Base-by-base conservation (phyloP, 1,140 invertebrate genomes). In the Mizuhopecten yessoensis region DNA sequence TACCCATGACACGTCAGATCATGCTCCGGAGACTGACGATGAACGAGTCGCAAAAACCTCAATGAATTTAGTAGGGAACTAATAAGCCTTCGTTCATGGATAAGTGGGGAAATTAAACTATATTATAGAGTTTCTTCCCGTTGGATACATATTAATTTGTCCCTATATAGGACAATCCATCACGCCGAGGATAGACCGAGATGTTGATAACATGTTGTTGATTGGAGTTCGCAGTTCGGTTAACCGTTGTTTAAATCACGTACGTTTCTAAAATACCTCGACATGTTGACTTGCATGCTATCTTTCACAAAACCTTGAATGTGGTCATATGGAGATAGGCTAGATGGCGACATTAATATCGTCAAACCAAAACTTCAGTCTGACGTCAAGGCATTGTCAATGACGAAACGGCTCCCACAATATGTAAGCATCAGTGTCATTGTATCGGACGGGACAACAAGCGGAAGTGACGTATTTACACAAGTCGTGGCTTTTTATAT, bases 101-200 rank as follows among this genome's bases (percentile, higher is more conserved):
- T 75, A 75, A 75, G 57, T 75, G 11, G 57, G 57, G 17, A 29
- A 17, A 29, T 75, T 5, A 75, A 17, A 29, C 57, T 75, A 75
- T 75, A 75, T 23, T n/a, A 29, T 29, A n/a, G 57, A 75, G 5
- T 5, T 15, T 17, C 0, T 75, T 7, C 23, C 57, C 57, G n/a
- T 75, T 75, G 57, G 57, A 29, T 75, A 75, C 23, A 75, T 75
- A 75, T 29, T 75, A 75, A 75, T 75, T 75, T 75, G 57, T 17
- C 23, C 5, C 23, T 3, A 75, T 75, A 29, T 75, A 75, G 57
- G 36, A 39, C 36, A 39, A 39, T 39, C 36, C 13, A 13, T 13
- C 36, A 5, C 5, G 36, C 13, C 13, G 36, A 39, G 5, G 13
- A 5, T 39, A 39, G 36, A 39, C 13, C 36, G 36, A 7, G 36